A percentile compares a stretch with the other conserved stretches of the same genome.
These are phyloP conservation scores for Malacosoma neustria DNA, from an alignment of 2,888 invertebrate genomes.

Conservation along the genomic window DNA sequence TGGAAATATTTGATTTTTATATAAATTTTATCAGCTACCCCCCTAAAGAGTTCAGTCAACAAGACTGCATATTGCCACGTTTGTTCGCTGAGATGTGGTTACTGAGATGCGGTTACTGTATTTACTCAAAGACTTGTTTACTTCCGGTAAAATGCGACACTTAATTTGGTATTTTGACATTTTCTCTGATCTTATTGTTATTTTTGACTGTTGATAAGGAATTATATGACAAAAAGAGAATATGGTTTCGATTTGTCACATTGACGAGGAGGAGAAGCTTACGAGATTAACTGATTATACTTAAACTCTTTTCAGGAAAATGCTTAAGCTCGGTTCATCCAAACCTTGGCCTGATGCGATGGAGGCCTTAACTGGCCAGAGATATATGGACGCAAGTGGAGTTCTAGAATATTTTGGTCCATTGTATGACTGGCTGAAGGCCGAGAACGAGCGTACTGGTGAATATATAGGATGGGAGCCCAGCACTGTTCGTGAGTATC, in stretches of 20 bases:
- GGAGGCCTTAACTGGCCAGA: slow-evolving; percentile 79
- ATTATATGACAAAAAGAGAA: too few relatives aligned
- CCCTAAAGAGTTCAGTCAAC: background rate
- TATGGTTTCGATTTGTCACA: too few relatives aligned
- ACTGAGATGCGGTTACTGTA: too few relatives aligned
- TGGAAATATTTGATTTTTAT: too few relatives aligned
- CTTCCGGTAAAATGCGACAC: too few relatives aligned
- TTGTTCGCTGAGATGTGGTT: too few relatives aligned
- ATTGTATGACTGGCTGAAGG: slow-evolving; percentile 78
- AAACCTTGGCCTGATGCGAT: slow-evolving; percentile 85
- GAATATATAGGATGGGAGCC: slow-evolving; percentile 76
- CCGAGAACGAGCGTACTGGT: slow-evolving; percentile 77
- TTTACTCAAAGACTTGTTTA: too few relatives aligned
- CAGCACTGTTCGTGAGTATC: slow-evolving; percentile 52
- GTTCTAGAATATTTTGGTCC: slow-evolving; percentile 84
- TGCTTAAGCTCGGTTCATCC: slow-evolving; percentile 78
- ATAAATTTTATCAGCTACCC: background rate
- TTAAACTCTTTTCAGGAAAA: slow-evolving; percentile 66
- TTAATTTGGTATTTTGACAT: too few relatives aligned
- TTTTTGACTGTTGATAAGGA: too few relatives aligned
- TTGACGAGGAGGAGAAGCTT: too few relatives aligned
- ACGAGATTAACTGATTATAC: too few relatives aligned
- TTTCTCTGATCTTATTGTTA: too few relatives aligned
- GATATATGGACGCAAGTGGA: slow-evolving; percentile 80
- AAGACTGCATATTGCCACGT: background rate